Base-by-base conservation (phyloP, 2,888 invertebrate species). In the Leucania comma region DNA sequence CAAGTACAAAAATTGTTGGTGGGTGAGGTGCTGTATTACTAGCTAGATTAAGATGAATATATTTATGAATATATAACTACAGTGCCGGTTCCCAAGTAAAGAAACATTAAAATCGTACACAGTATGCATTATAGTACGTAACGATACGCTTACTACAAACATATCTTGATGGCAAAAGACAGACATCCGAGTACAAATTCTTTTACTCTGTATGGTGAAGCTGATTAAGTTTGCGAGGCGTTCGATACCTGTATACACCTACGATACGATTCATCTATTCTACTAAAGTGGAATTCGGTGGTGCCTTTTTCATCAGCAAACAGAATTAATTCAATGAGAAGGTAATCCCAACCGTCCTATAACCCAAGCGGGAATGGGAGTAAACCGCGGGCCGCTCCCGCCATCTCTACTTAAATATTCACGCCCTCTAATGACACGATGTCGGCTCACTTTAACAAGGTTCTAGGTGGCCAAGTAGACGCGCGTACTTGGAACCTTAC, bases 371-470 rank as follows among this genome's bases (percentile, higher is more conserved):
- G 90, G 90, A 89, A 87, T 84, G 89, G 86, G 89, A 90, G 89
- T 84, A 88, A 88, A 88, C 90, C 90, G 91, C 89, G 91, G 89
- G 85, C 87, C 89, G 90, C 88, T 89, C 90, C 90, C 91, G 91
- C 91, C 92, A 87, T 89, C 88, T 91, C 91, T 89, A 89, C 90
- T 95, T 92, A 94, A 94, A 94, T 94, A 95, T 95, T 95, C 93
- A 94, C 91, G 91, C 92, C 93, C 93, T 92, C 92, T 94, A 94
- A 94, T 94, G 94, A 94, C 93, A 93, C 92, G 91, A 88, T 88
- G 90, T 87, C 88, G 90, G 89, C 86, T 90, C 89, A 88, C 89
- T 91, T 87, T 88, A 90, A 93, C 92, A 92, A 89, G 88, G 90
- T 90, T 89, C 90, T 89, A 91, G 83, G 87, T 89, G 86, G 85